Evolutionary conservation across 2,888 invertebrate genomes (phyloP).

Genomic region (Cepaea hortensis): DNA sequence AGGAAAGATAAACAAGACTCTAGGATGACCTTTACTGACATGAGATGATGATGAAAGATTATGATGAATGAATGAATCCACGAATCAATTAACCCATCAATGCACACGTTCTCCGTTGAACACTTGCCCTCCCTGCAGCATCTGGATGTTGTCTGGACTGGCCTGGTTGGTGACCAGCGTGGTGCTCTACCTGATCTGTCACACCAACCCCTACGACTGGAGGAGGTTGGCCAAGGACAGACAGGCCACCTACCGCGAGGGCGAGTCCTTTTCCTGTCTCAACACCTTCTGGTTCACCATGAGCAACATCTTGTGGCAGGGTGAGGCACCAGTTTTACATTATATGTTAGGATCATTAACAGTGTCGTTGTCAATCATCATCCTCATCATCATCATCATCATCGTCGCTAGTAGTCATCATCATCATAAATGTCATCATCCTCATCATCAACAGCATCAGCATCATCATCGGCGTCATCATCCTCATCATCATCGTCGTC

Average conservation of each 20-base stretch:
- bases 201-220: slow-evolving; percentile 69
- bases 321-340: slow-evolving; percentile 48
- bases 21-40: too few species aligned
- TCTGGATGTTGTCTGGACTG: slow-evolving; percentile 63
- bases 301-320: slow-evolving; percentile 66
- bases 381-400: not conserved
- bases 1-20: too few species aligned
- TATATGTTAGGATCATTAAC: not conserved
- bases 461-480: too few species aligned
- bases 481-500: too few species aligned
- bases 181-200: slow-evolving; percentile 63
- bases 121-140: slow-evolving; percentile 42
- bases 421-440: too few species aligned
- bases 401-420: not conserved
- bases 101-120: too few species aligned
- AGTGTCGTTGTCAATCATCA: not conserved
- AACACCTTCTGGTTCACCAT: slow-evolving; percentile 69
- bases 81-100: too few species aligned
- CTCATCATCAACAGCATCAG: not conserved
- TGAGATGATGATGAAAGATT: too few species aligned
- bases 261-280: slow-evolving; percentile 68
- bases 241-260: slow-evolving; percentile 64
- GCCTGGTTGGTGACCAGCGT: slow-evolving; percentile 65
- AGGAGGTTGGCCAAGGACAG: slow-evolving; percentile 62
- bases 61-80: too few species aligned